phyloP scores from a whole-genome alignment of 1,140 invertebrate genomes.

The Panulirus ornatus region DNA sequence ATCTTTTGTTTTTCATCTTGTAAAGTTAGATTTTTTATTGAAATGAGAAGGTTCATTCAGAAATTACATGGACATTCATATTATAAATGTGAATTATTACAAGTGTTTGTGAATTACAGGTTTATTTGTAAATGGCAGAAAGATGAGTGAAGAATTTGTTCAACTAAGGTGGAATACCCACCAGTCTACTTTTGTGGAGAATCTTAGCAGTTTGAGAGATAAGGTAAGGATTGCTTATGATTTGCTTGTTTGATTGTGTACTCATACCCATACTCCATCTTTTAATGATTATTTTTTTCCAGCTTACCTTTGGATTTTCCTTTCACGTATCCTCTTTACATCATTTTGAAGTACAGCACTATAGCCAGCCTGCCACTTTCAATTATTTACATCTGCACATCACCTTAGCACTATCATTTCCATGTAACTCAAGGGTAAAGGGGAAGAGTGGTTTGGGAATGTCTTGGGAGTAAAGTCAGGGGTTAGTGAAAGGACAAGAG shows the following conservation, averaged over 20 bases:
- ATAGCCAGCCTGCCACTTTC: neutral
- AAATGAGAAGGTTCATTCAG: too few species aligned
- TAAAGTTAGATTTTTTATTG: too few species aligned
- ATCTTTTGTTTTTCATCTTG: too few species aligned
- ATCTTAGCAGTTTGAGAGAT: slow-evolving; percentile 23
- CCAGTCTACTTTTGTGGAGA: slow-evolving; percentile 8
- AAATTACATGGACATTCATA: too few species aligned
- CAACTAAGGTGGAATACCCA: slow-evolving; percentile 51
- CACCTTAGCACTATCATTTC: neutral
- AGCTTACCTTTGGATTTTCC: neutral
- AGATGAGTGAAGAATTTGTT: slow-evolving; percentile 31
- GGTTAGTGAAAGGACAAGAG: too few species aligned
- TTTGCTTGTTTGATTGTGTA: too few species aligned
- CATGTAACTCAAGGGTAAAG: too few species aligned
- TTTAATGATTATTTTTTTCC: neutral
- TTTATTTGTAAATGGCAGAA: neutral
- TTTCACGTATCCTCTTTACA: neutral
- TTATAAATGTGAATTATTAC: too few species aligned
- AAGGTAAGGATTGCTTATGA: neutral
- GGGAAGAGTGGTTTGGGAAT: too few species aligned
- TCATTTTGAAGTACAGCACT: neutral
- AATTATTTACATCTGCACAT: slow-evolving; percentile 18
- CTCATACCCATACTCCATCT: too few species aligned
- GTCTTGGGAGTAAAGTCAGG: too few species aligned
- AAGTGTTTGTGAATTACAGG: neutral